Base-by-base conservation (phyloP, 2,113 vertebrate genomes). In the Cynopterus brachyotis region DNA sequence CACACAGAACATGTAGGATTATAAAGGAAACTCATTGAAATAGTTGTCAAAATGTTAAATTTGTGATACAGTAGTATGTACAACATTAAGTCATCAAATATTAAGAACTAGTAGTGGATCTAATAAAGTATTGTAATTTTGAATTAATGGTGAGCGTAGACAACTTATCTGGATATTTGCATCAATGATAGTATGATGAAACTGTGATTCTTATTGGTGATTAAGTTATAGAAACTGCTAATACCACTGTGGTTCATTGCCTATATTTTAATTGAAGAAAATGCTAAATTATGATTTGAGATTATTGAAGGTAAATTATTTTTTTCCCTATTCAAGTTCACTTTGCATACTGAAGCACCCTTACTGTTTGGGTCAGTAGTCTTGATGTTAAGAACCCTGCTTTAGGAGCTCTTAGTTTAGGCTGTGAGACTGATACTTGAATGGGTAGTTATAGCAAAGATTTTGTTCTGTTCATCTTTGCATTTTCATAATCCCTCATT, bases 41-140 rank as follows among this genome's bases (percentile, higher is more conserved):
- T 88, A 24, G 9, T 19, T 91, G 55, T 89, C 24, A 78, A 42
- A 87, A 87, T 66, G 11, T 57, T 93, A 66, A 30, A 64, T 93
- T 76, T 93, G 45, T 86, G 47, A 76, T 53, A 66, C 19, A 45
- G 24, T 60, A 94, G 60, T 7, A 7, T 80, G 16, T 75, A 69
- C 28, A 55, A 37, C 20, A 47, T 86, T 53, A 92, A 79, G 40
- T 85, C 37, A 47, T 64, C 67, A 82, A 92, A 35, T 94, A 81
- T 62, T 32, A 88, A 91, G 35, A 94, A 37, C 28, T 86, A 69
- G 0, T 19, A 47, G 40, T 82, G 3, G 28, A 70, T 82, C 55
- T 87, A 59, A 32, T 53, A 70, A 93, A 93, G 12, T 94, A 80
- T 67, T 67, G 8, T 92, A 75, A 78, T 87, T 96, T 91, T 96